Base-by-base conservation (phyloP, 2,113 vertebrate genomes). In the Lophochroa leadbeateri region DNA sequence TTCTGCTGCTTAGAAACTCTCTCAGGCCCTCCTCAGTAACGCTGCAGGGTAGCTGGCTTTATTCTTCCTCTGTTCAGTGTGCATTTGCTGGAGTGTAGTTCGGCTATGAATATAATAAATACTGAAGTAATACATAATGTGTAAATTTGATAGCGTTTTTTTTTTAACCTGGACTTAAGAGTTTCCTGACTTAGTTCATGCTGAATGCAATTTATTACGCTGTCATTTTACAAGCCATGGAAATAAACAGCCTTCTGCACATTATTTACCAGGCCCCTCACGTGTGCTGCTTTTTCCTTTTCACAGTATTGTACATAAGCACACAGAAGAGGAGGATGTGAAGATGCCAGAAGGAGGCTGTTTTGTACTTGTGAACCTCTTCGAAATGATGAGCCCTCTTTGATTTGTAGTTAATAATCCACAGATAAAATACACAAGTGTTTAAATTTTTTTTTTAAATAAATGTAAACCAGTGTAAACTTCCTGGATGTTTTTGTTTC, bases 321-420 rank as follows among this genome's bases (percentile, higher is more conserved):
- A 99, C 99, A 55, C 99, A 99, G 99, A 99, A 99, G 98, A 99
- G 99, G 96, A 99, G 99, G 97, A 99, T 99, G 97, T 99, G 98
- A 98, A 96, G 94, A 95, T 70, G 29, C 58, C 79, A 23, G 41
- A 63, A 94, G 76, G 58, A 47, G 39, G 49, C 31, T 39, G 61
- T 43, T 97, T 95, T 94, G 75, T 87, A 94, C 52, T 53, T 88
- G 77, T 63, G 88, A 96, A 92, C 94, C 95, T 96, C 93, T 94
- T 92, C 29, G 33, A 94, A 72, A 17, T 24, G 37, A 96, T 67
- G 63, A 95, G 31, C 71, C 43, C 37, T 61, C 9, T 92, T 97
- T 95, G 88, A 82, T 90, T 96, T 97, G 47, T 94, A 94, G 43
- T 93, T 96, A 44, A 35, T 58, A 83, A 86, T 82, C 75, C 10